Base-by-base conservation (phyloP, 2,888 invertebrate genomes). In the Scaptomyza flava region DNA sequence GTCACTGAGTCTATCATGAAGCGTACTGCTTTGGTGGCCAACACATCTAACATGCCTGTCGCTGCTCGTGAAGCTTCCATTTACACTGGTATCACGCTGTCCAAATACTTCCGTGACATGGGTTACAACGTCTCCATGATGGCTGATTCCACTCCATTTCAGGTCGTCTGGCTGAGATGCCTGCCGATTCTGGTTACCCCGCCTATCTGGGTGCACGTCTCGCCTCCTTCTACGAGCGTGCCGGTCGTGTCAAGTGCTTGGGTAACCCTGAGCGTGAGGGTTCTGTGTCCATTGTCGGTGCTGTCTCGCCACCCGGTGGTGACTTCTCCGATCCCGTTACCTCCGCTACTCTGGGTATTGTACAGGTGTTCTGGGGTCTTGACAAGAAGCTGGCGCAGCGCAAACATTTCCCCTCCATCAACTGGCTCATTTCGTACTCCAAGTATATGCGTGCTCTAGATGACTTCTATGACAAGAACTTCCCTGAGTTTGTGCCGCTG, bases 81-180 rank as follows among this genome's bases (percentile, higher is more conserved):
- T 92, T 99, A 99, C 93, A 99, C 99, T 69, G 98, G 98, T 89
- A 99, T 99, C 93, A 99, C 99, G 0, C 94, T 99, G n/a, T 98
- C 99, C 30, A 99, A 99, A 93, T 99, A 99, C 93, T 99, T 99
- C 96, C 95, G 97, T 89, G 97, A 97, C 93, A 99, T 99, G 99
- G 99, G 99, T 91, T 98, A 99, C 95, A 98, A 99, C 92, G 99
- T 99, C 47, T 98, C 99, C 83, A 99, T 99, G 99, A 99, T 99
- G 99, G 99, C 99, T 73, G 99, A 99, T 93, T 99, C 99, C 31
- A 99, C 99, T 99, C 99, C 12, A 99, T 99, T 93, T 99, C 99
- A 0, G 99, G 96, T 87, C 99, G 99, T 93, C 94, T 99, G 91
- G 99, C 99, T 91, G 99, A 99, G 94, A 99, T 99, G 99, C 99